phyloP scores from a whole-genome alignment of 2,113 vertebrate species.

The Lucifuga dentata region DNA sequence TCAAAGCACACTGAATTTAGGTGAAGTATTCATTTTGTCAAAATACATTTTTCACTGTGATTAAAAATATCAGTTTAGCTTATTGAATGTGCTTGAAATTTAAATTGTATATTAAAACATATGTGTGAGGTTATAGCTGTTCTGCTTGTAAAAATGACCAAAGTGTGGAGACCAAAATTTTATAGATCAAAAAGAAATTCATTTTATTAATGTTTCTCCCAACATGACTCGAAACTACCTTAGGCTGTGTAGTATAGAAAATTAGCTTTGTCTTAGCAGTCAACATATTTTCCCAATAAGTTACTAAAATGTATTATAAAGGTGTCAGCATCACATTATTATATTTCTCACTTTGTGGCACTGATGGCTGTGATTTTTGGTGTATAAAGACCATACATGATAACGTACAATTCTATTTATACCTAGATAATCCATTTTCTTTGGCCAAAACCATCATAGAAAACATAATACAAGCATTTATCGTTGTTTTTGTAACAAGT shows the following conservation, averaged over 20 bases:
- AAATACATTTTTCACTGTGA: neutral
- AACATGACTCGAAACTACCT: slow-evolving; percentile 64
- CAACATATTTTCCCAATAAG: neutral
- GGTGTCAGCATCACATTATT: slow-evolving; percentile 23
- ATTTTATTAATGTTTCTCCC: slow-evolving; percentile 60
- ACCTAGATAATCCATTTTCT: slow-evolving; percentile 50
- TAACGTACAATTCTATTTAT: slow-evolving; percentile 36
- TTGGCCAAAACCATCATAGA: slow-evolving; percentile 57
- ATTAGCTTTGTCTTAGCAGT: neutral
- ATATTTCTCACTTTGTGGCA: slow-evolving; percentile 36
- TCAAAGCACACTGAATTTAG: too few species aligned
- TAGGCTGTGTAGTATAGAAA: slow-evolving; percentile 9
- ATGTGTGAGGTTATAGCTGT: too few species aligned
- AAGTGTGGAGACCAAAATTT: slow-evolving; percentile 80
- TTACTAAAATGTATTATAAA: neutral
- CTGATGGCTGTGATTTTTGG: slow-evolving; percentile 34
- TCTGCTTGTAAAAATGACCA: slow-evolving; percentile 78
- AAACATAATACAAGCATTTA: slow-evolving; percentile 38
- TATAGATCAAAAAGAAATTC: slow-evolving; percentile 43
- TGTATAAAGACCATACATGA: slow-evolving; percentile 11
- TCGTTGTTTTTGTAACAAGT: slow-evolving; percentile 47
- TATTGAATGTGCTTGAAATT: slow-evolving; percentile 51
- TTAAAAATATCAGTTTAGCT: slow-evolving; percentile 28
- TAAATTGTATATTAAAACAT: too few species aligned
- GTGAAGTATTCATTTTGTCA: slow-evolving; percentile 24